Base-by-base conservation (phyloP, 2,888 invertebrate species). In the Archips crataeganus region DNA sequence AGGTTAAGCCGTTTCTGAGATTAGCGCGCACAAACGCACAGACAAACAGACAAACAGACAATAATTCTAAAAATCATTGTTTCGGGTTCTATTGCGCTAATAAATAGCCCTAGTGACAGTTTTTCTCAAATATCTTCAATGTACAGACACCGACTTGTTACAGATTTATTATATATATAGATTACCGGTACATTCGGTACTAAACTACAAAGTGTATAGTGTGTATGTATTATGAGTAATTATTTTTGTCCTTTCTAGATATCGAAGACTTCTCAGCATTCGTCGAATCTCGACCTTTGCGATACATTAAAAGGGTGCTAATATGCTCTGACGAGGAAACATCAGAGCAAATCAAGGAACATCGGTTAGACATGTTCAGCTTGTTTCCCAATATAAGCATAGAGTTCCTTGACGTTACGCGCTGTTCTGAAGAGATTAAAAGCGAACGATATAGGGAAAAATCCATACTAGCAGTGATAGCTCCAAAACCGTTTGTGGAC, bases 401-500 rank as follows among this genome's bases (percentile, higher is more conserved):
- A 13, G 73, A 73, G 34, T 73, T 49, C 47, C 57, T 32, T 1
- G 2, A 10, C 0, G 39, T 49, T 2, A 0, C 2, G 4, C 6
- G 5, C 4, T 73, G 73, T 11, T 0, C 2, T 23, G 0, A 49
- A 1, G 57, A 64, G 34, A 51, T 73, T 2, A 3, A n/a, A 45
- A 60, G 64, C 5, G 45, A 63, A 0, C 6, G 11, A 10, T 13
- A 42, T 2, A 9, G n/a, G 0, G 47, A 59, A 32, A 10, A 51
- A 6, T 49, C n/a, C 8, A 68, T 73, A 9, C 11, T 69, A 8
- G 68, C 73, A 32, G 68, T 60, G 1, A n/a, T 73, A n/a, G 59
- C 68, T n/a, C 73, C 68, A 15, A 63, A 60, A 0, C 73, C 68
- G 2, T 49, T 69, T 2, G 15, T 15, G 3, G 4, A 34, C 8